Evolutionary conservation across 2,888 invertebrate genomes (phyloP).

Genomic region (Tachina grossa): DNA sequence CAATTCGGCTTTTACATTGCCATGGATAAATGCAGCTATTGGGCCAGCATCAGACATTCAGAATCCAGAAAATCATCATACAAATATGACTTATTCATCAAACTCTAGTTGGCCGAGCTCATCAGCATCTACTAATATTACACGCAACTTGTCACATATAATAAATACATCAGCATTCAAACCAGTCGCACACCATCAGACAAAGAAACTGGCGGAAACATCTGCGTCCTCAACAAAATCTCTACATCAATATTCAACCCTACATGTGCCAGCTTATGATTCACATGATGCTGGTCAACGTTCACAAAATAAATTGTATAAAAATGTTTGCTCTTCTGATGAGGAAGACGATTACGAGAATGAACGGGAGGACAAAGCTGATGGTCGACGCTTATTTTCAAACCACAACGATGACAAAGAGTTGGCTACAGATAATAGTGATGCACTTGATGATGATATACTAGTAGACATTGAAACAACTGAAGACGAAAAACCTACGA

Average conservation of each 20-base stretch:
- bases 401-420: not conserved
- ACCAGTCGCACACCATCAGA: conserved; percentile 73
- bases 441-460: conserved; percentile 84
- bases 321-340: conserved; percentile 17
- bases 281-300: not conserved
- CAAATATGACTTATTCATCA: conserved; percentile 28
- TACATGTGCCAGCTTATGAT: conserved; percentile 11
- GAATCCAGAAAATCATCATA: not conserved
- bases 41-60: conserved; percentile 57
- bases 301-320: conserved; percentile 6
- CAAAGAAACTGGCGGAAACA: conserved; percentile 58
- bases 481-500: conserved; percentile 85
- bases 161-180: conserved; percentile 77
- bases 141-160: conserved; percentile 76
- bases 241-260: conserved; percentile 43
- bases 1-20: conserved; percentile 84
- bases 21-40: conserved; percentile 85
- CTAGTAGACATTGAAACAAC: conserved; percentile 94
- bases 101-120: conserved; percentile 25
- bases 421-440: conserved; percentile 9
- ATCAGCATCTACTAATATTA: conserved; percentile 1
- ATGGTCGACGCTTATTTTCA: not conserved
- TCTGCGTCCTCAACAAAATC: conserved; percentile 9
- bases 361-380: not conserved
- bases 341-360: conserved; percentile 19